Conservation (phyloP, 1,140 invertebrate species). For the Caenorhabditis inopinata region DNA sequence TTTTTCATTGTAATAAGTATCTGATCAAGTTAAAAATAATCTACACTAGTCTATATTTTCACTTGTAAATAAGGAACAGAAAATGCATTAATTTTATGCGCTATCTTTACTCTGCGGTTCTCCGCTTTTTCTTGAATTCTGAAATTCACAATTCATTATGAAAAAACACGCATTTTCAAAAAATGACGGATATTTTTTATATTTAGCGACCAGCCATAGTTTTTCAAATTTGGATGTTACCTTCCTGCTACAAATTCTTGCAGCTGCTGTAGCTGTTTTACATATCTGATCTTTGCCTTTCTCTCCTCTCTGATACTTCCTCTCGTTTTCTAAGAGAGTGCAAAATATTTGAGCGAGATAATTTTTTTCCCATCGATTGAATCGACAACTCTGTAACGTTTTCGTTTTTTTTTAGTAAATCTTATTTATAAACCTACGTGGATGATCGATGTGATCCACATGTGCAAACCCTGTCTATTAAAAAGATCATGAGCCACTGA, state of each 20-base stretch:
- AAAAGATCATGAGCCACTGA: constrained; percentile 43
- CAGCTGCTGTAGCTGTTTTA: background rate
- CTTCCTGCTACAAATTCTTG: constrained; percentile 16
- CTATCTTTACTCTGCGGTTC: no score
- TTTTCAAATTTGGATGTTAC: background rate
- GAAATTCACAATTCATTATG: no score
- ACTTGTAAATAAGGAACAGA: no score
- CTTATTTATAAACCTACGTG: constrained; percentile 9
- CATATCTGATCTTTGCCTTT: constrained; percentile 7
- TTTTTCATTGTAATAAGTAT: no score
- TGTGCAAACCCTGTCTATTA: constrained; percentile 37
- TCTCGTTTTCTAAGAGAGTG: constrained; percentile 28
- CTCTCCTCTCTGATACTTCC: constrained; percentile 21
- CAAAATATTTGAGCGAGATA: constrained; percentile 37
- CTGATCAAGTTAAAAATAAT: no score
- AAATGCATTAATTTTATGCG: no score
- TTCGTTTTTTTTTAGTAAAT: no score
- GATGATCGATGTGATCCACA: constrained; percentile 44
- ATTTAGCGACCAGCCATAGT: no score
- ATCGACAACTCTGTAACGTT: constrained; percentile 11
- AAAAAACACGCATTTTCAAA: no score
- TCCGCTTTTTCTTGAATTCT: no score
- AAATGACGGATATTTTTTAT: no score
- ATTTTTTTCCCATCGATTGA: constrained; percentile 42
- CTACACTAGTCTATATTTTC: no score